Evolutionary conservation across 2,797 vertebrate genomes (phyloP), one percentile per base, ranked within the genome.

Genomic region (Clarias platycephalus): DNA sequence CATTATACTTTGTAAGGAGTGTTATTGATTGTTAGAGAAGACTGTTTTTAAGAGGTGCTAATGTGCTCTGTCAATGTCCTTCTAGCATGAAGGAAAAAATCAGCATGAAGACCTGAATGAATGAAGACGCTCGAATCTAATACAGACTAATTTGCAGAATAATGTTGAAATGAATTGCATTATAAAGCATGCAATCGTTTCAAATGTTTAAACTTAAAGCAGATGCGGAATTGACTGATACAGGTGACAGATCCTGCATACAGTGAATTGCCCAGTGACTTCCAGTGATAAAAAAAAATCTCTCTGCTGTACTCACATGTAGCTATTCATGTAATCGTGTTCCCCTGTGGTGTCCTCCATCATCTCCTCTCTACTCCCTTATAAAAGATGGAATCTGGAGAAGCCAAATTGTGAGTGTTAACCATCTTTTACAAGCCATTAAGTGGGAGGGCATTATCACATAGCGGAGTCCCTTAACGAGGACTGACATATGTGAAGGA

Each of bases 361-460:
- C 93, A 91, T 88, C 90, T 88, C 85, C 86, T 90, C 90, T 92
- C 91, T 91, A 92, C 94, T 94, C 93, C 91, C 88, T 85, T 10
- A 75, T 88, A 79, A 86, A 86, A 85, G 79, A 70, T 74, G 85
- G 87, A 89, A 88, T 63, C 37, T 94, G 95, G 95, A 94, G 95
- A 96, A 95, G 95, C 95, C 90, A 97, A 97, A 97, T 95, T 95
- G 91, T 96, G 96, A 96, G 95, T 94, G 97, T 97, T 98, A 98
- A 98, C 96, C 96, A 96, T 98, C 96, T 97, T 99, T 98, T 98
- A 98, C 96, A 97, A 97, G 96, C 96, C 97, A 97, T 97, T 99
- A 98, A 97, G 95, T 94, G 94, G 94, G 94, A 94, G 91, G 95
- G 94, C 95, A 95, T 98, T 97, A 98, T 95, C 91, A 91, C 94